Conservation (phyloP, 2,113 vertebrate genomes). For the Rostratula benghalensis region DNA sequence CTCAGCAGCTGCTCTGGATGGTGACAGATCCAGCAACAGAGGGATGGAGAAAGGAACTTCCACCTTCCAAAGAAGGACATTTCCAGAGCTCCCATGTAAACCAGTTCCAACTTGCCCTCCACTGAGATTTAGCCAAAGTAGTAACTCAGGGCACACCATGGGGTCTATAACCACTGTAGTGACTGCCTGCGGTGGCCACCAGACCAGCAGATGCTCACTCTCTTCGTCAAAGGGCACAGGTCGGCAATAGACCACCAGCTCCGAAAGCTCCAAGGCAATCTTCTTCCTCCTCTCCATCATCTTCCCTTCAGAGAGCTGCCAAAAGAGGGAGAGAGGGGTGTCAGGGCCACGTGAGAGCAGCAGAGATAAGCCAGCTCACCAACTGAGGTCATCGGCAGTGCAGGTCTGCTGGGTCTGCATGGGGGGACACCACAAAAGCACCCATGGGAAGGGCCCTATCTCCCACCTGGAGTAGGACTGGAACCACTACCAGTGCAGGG, state of each 20-base stretch:
- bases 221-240: constrained; percentile 98
- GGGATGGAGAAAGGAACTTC: neutral
- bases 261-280: constrained; percentile 95
- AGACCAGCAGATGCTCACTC: constrained; percentile 79
- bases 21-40: neutral
- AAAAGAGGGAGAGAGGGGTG: neutral
- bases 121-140: neutral
- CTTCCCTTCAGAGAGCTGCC: constrained; percentile 94
- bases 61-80: neutral
- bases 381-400: rapidly evolving
- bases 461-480: neutral
- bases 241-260: constrained; percentile 96
- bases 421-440: neutral
- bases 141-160: rapidly evolving
- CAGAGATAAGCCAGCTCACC: neutral
- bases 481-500: neutral
- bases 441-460: neutral
- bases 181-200: neutral
- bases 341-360: neutral
- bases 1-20: neutral
- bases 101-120: neutral
- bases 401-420: neutral
- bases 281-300: constrained; percentile 99
- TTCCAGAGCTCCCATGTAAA: neutral
- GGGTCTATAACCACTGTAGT: rapidly evolving